Evolutionary conservation across 2,797 vertebrate genomes (phyloP), one percentile per base, ranked within the genome.

Genomic region (Rhinichthys osculus): DNA sequence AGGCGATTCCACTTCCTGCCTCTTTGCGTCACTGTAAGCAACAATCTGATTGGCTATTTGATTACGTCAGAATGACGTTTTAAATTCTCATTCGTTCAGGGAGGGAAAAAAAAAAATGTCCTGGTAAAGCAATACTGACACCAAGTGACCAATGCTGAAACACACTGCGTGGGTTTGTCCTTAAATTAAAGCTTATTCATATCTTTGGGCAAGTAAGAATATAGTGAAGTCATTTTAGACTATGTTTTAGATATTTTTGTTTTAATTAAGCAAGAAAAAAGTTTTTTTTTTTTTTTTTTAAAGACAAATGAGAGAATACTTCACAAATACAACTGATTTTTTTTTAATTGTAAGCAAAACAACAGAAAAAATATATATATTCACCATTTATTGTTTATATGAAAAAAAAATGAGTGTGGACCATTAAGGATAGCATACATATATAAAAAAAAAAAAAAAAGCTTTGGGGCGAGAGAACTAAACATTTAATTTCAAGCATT

Each of bases 1-100:
- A 77, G 23, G 77, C 21, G 40, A 69, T 8, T 78, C 17, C 54
- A 64, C 30, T 81, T 81, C 84, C 84, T 80, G 19, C 19, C 27
- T 80, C 10, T 2, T 52, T 64, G 42, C 84, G 84, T 81, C 84
- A 78, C 14, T 1, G 14, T 27, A 38, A 30, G 30, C 54, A 23
- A 23, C 21, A 30, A 72, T 35, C 1, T 64, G 54, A 85, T 80
- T 85, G 84, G 84, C 6, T 73, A 21, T 10, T 23, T n/a, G 14
- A 35, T 30, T 6, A 62, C 27, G 52, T 80, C 77, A 79, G 40
- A n/a, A 40, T 80, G 77, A 85, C 84, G 84, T 50, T n/a, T 8
- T 5, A 9, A 50, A 33, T 5, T 50, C 10, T 21, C 8, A n/a
- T 66, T 76, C 19, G 71, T 64, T 52, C 7, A 81, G 7, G 2